Percentiles rank a stretch among this genome's conserved stretches.
phyloP scores from a whole-genome alignment of 2,888 invertebrate genomes.

The Andrena praecox region DNA sequence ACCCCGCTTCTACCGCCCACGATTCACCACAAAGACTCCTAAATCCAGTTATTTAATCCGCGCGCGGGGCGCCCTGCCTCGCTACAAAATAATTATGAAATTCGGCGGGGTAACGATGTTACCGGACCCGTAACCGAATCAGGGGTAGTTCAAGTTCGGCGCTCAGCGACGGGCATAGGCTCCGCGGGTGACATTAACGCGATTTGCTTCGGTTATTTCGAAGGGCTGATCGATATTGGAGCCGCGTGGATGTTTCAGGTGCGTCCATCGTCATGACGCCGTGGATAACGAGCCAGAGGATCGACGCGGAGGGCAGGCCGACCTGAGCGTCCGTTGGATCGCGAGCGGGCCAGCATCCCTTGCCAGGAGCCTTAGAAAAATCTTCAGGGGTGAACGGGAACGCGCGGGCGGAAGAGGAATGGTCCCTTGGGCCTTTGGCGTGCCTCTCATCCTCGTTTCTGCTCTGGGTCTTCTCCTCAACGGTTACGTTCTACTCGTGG shows the following conservation, averaged over 20 bases:
- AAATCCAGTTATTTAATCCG: background rate
- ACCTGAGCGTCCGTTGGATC: conserved; percentile 24
- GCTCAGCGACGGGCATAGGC: background rate
- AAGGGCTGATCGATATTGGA: conserved; percentile 18
- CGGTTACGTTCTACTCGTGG: conserved; percentile 90
- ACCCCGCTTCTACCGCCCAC: no score
- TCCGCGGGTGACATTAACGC: conserved; percentile 6
- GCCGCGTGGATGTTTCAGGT: conserved; percentile 43
- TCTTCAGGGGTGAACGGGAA: conserved; percentile 43
- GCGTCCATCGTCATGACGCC: conserved; percentile 14
- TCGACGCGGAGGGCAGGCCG: conserved; percentile 28
- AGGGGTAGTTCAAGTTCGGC: conserved; percentile 9
- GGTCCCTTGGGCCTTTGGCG: conserved; percentile 89
- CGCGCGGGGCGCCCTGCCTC: background rate
- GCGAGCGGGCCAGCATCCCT: background rate
- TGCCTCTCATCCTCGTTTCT: conserved; percentile 90
- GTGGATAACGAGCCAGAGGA: conserved; percentile 9
- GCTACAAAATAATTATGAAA: conserved; percentile 20
- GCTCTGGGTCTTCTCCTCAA: conserved; percentile 91
- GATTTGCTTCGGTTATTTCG: conserved; percentile 17
- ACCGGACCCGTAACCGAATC: conserved; percentile 14
- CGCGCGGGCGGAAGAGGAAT: conserved; percentile 84
- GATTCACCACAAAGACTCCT: background rate
- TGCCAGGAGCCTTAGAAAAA: conserved; percentile 18
- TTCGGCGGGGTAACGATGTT: conserved; percentile 3